Evolutionary conservation across 2,113 vertebrate species (phyloP), one percentile per base, ranked within the genome.

Genomic region (Bubo blakistoni): DNA sequence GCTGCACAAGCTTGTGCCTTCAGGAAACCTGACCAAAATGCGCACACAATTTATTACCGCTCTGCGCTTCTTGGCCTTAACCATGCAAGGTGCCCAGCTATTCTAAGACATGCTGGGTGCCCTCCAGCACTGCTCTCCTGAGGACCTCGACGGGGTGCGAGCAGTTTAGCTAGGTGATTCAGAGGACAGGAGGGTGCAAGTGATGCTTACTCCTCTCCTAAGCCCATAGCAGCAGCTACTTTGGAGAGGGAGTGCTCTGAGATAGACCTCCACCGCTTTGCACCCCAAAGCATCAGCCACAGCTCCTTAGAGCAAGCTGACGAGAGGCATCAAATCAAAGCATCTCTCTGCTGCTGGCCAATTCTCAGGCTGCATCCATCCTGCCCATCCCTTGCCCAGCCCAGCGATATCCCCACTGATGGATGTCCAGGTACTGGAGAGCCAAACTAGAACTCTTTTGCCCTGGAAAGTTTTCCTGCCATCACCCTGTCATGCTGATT

Each of bases 1-100:
- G 15, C 8, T 20, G 24, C n/a, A n/a, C 36, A 36, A 49, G 26
- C 34, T 9, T 10, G 29, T 36, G 44, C 40, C 27, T 58, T 59
- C 32, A 38, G 66, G 44, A 79, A 80, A 40, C 22, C 71, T 29
- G 26, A 26, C 11, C 32, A 72, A 88, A 79, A 63, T 13, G 40
- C 19, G 22, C 16, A 38, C 12, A 18, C 49, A 10, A 11, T 44
- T 49, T 34, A 19, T 40, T 76, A 21, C 67, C 49, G 58, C 69
- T 34, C 59, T 27, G 25, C 14, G 16, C 61, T 55, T 40, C 74
- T 57, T 46, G 44, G 36, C 55, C 36, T 76, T 32, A 46, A 38
- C 55, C 0, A 0, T 47, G 54, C 13, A 65, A 70, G 34, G 18
- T 8, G 7, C 55, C 78, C 46, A 57, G 55, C 29, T 57, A 1